Base-by-base conservation (phyloP, 2,113 vertebrate genomes). In the Telmatochromis bifrenatus region DNA sequence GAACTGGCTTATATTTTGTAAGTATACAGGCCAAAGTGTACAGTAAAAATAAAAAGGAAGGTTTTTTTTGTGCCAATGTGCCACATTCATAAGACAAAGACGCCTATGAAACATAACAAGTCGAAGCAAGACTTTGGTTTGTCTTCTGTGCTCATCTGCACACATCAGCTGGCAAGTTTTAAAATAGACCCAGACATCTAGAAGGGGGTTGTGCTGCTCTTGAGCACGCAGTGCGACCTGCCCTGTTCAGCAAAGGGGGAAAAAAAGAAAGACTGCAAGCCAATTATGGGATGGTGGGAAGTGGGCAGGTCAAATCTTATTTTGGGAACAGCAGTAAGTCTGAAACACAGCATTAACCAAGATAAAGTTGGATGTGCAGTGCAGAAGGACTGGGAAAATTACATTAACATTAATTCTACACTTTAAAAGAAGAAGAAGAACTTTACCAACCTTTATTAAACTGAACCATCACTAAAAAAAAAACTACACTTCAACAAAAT, bases 281-380 rank as follows among this genome's bases (percentile, higher is more conserved):
- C 79, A 91, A 91, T 90, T 87, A 91, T 88, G 60, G 82, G 84
- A 92, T 60, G 75, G 53, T 89, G 90, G 87, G 89, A 92, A 91
- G 82, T 85, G 65, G 53, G 91, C 89, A 89, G 88, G 94, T 94
- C 94, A 89, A 65, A 88, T 89, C 55, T 92, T 91, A 92, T 93
- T 94, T 89, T 88, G 88, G 81, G 65, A 94, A 92, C 62, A 87
- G 75, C 80, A 89, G 35, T 49, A n/a, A n/a, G 37, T 54, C 65
- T 85, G n/a, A 87, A 85, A 89, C 55, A 84, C 28, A 81, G 19
- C 35, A 11, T 45, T 51, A 82, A 62, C 37, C 47, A 39, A 49
- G 81, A 51, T 33, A 51, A 68, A 79, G 79, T 28, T 68, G 54
- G 17, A 13, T 47, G 26, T 77, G 13, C 54, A 62, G 62, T 79